Percentiles rank a stretch among this genome's conserved stretches.
Evolutionary conservation across 2,113 vertebrate genomes (phyloP).

Genomic region (Spilogale gracilis): DNA sequence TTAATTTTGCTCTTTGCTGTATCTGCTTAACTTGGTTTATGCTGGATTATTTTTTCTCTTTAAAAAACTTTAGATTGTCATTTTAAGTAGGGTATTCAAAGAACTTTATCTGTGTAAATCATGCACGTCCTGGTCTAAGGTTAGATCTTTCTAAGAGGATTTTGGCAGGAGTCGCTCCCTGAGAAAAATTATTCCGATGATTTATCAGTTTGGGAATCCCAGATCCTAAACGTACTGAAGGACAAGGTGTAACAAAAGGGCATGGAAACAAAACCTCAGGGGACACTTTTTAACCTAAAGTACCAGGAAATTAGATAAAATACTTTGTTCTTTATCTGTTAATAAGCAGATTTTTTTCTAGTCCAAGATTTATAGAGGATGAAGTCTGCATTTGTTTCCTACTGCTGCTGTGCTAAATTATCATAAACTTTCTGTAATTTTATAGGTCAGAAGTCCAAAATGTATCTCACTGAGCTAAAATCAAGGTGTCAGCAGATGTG

Average conservation of each 20-base stretch:
- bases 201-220: not conserved
- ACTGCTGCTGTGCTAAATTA: not conserved
- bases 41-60: not conserved
- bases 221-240: not conserved
- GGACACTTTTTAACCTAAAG: not conserved
- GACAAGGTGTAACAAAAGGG: not conserved
- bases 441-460: not conserved
- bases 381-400: not conserved
- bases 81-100: not conserved
- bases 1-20: not conserved
- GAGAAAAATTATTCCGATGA: constrained; percentile 37
- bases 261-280: not conserved
- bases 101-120: not conserved
- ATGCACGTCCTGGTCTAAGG: not conserved
- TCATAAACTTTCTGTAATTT: not conserved
- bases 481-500: not conserved
- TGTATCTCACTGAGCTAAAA: not conserved
- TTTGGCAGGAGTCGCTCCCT: constrained; percentile 26
- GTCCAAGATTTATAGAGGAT: not conserved
- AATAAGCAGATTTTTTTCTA: constrained; percentile 9
- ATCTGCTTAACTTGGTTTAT: not conserved
- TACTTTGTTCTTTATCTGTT: not conserved
- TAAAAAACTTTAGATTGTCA: not conserved
- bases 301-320: not conserved
- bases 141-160: not conserved